Base-by-base conservation (phyloP, 2,797 vertebrate species). In the Acipenser ruthenus region DNA sequence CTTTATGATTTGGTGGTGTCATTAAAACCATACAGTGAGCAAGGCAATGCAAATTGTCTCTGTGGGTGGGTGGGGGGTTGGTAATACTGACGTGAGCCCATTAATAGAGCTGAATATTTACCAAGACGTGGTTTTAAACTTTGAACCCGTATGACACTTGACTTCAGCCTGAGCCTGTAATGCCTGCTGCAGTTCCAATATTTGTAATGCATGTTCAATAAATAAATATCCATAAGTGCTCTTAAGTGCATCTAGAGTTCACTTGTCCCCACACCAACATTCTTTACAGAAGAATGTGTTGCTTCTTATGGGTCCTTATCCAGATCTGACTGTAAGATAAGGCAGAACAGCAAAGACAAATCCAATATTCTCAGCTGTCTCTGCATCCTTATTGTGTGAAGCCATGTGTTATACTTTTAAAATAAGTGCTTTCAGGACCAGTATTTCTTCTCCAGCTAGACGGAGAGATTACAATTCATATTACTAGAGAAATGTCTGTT, bases 131-230 rank as follows among this genome's bases (percentile, higher is more conserved):
- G 50, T 37, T 18, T 3, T 53, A 2, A 62, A 23, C 6, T 64
- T 65, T 65, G 56, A 23, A 60, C 66, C 47, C 49, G 50, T 60
- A 60, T 50, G 71, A 67, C 70, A 71, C 67, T 68, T 52, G 69
- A 74, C 68, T 67, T 72, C 66, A 70, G 62, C 63, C 66, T 69
- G 65, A 70, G 60, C 7, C 74, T 84, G 72, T 76, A 78, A 82
- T 88, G 88, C 87, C 88, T 79, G 83, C 84, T 87, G 87, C 87
- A 88, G 87, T 84, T 83, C 85, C 86, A 87, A 85, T 84, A 83
- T 79, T 87, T 77, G 77, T 76, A 82, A 83, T 87, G 89, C 89
- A 91, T 91, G 88, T 83, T 85, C 77, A 80, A 50, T 79, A 86
- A 80, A 50, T 79, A 86, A 37, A 2, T 37, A 85, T 88, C 88